Percentiles rank a stretch among this genome's conserved stretches.
Conservation (phyloP, 2,797 vertebrate species). For the Spheniscus humboldti region DNA sequence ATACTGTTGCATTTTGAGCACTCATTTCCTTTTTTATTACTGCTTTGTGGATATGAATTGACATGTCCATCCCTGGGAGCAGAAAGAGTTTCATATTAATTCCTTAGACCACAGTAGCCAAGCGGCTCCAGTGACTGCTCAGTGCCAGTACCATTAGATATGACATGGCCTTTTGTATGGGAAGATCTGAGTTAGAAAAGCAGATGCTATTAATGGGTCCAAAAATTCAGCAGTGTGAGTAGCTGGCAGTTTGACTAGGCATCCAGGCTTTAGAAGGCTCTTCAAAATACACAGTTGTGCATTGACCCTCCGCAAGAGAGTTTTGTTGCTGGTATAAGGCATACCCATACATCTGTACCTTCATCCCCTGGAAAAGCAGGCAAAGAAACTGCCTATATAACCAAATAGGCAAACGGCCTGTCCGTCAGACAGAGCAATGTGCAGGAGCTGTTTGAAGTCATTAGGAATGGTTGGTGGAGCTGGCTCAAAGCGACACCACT, state of each 20-base stretch:
- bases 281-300: not conserved
- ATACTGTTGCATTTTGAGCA: not conserved
- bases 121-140: not conserved
- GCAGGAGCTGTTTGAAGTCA: not conserved
- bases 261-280: not conserved
- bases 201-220: not conserved
- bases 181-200: not conserved
- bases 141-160: not conserved
- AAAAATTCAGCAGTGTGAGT: not conserved
- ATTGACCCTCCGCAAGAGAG: accelerated
- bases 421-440: not conserved
- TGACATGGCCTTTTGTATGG: not conserved
- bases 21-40: not conserved
- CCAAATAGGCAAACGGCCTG: not conserved
- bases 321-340: not conserved
- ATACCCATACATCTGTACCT: not conserved
- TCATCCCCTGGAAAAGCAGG: not conserved
- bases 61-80: not conserved
- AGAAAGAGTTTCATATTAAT: not conserved
- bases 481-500: not conserved
- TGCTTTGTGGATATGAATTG: not conserved
- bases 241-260: not conserved
- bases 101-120: not conserved
- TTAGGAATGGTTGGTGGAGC: not conserved
- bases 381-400: not conserved